These are phyloP conservation scores for Isaurus tuberculatus DNA, from an alignment of 92 coral and sea anemone species.

Conservation along the genomic window DNA sequence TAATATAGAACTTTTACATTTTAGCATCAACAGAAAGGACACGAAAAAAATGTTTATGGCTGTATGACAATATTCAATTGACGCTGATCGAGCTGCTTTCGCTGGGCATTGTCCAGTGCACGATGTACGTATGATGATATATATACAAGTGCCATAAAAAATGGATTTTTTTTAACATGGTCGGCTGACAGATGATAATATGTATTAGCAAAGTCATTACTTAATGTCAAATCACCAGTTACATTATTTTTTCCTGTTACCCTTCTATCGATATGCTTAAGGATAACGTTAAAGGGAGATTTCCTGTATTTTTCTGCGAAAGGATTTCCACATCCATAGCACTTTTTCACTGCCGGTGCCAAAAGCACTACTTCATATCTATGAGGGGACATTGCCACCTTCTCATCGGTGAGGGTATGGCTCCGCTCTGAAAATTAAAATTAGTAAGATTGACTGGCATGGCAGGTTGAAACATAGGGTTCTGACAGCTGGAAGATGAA, in stretches of 20 bases:
- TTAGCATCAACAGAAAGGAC: not conserved
- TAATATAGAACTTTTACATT: not conserved
- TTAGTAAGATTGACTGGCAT: slow-evolving; percentile 48
- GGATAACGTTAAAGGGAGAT: slow-evolving; percentile 1
- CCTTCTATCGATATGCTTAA: not conserved
- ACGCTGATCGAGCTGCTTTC: not conserved
- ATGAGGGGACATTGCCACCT: not conserved
- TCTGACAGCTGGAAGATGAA: slow-evolving; percentile 39
- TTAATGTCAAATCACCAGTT: not conserved
- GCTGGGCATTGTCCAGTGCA: not conserved
- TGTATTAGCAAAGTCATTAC: slow-evolving; percentile 7
- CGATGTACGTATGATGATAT: not conserved
- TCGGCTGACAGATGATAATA: not conserved
- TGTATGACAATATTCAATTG: not conserved
- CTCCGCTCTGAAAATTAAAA: slow-evolving; percentile 41
- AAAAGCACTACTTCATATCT: not conserved
- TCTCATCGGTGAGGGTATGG: slow-evolving; percentile 39
- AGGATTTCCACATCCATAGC: slow-evolving; percentile 14
- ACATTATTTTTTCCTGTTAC: not conserved
- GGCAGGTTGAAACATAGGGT: slow-evolving; percentile 40
- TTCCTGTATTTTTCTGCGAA: slow-evolving; percentile 3
- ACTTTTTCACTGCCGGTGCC: not conserved
- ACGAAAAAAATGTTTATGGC: not conserved
- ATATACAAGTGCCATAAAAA: slow-evolving; percentile 8
- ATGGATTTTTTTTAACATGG: slow-evolving; percentile 15